A percentile compares a stretch with the other conserved stretches of the same genome.
These are phyloP conservation scores for Gortyna flavago DNA, from an alignment of 2,888 invertebrate genomes.

Conservation along the genomic window DNA sequence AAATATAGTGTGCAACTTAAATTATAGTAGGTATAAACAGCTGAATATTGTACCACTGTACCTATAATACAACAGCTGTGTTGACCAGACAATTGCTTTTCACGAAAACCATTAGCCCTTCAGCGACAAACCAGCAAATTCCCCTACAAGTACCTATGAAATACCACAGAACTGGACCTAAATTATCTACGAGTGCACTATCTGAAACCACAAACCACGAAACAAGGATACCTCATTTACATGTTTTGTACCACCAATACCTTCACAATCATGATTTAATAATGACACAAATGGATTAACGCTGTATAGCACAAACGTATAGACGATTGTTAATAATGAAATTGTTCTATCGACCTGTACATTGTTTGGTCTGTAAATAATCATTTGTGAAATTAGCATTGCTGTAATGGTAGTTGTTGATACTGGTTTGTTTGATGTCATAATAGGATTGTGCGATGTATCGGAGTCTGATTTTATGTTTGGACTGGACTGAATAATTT, in stretches of 20 bases:
- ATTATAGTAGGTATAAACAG: background rate
- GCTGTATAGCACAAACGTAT: conserved; percentile 68
- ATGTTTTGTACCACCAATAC: conserved; percentile 64
- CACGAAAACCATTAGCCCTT: conserved; percentile 29
- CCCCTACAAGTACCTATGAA: conserved; percentile 20
- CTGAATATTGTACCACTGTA: background rate
- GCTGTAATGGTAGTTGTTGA: conserved; percentile 29
- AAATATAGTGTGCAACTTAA: background rate
- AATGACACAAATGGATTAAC: conserved; percentile 80
- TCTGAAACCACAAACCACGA: conserved; percentile 60
- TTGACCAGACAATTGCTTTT: conserved; percentile 22
- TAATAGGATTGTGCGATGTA: conserved; percentile 35
- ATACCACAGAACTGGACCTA: conserved; percentile 43
- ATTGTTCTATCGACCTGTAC: conserved; percentile 58
- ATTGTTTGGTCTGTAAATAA: conserved; percentile 57
- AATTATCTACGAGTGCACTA: conserved; percentile 47
- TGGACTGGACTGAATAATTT: background rate
- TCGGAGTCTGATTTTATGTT: conserved; percentile 24
- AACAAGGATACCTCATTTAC: conserved; percentile 73
- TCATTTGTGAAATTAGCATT: conserved; percentile 52
- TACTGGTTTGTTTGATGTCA: conserved; percentile 46
- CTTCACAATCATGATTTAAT: conserved; percentile 79
- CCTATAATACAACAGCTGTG: background rate
- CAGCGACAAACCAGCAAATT: conserved; percentile 7
- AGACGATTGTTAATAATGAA: conserved; percentile 74